A percentile compares a stretch with the other conserved stretches of the same genome.
Conservation (phyloP, 2,113 vertebrate species). For the Dicentrarchus labrax region DNA sequence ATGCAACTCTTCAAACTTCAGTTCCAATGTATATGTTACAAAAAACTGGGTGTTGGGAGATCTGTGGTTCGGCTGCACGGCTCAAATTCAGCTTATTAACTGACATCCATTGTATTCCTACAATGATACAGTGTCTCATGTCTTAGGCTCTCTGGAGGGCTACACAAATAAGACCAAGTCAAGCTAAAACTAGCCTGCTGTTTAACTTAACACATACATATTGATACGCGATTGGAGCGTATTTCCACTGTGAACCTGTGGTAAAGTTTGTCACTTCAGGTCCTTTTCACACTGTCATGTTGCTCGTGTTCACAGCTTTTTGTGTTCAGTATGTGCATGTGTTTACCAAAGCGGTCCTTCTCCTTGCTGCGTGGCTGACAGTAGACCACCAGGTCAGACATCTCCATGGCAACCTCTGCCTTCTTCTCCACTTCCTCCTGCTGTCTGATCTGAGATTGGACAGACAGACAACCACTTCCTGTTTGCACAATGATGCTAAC, state of each 20-base stretch:
- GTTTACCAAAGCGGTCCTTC: slow-evolving; percentile 93
- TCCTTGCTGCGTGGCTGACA: slow-evolving; percentile 97
- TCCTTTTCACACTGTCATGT: too few relatives aligned
- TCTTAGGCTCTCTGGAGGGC: too few relatives aligned
- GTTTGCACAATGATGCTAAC: slow-evolving; percentile 22
- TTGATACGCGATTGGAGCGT: not conserved
- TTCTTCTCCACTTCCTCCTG: slow-evolving; percentile 91
- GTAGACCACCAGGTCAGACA: slow-evolving; percentile 96
- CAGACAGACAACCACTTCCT: slow-evolving; percentile 49
- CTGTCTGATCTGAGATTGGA: slow-evolving; percentile 84
- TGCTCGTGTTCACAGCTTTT: not conserved
- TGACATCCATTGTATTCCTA: too few relatives aligned
- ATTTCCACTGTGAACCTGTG: not conserved
- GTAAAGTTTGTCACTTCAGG: not conserved
- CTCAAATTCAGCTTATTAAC: not conserved
- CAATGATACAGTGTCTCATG: too few relatives aligned
- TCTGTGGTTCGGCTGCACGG: not conserved
- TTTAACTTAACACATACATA: not conserved
- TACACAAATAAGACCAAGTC: too few relatives aligned
- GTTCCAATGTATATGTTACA: too few relatives aligned
- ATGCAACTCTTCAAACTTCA: too few relatives aligned
- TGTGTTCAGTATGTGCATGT: not conserved
- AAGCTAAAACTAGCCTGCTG: not conserved
- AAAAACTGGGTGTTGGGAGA: not conserved
- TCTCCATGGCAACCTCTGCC: slow-evolving; percentile 93